Evolutionary conservation across 1,140 invertebrate species (phyloP), one percentile per base, ranked within the genome.

Genomic region (Zaprionus africanus): DNA sequence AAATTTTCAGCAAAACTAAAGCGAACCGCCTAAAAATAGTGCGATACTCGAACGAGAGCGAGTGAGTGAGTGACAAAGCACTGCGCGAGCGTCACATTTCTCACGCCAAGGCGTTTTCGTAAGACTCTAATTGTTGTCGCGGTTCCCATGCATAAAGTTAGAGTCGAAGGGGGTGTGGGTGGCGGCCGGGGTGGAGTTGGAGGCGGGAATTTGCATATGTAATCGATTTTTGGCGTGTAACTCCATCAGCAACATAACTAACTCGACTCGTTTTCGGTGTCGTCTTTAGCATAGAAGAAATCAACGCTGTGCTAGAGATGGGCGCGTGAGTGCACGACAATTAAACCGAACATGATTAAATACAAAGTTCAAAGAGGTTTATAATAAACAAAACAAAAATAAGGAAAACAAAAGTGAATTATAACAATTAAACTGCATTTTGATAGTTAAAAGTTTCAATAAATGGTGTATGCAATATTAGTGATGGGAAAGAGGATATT

Each of bases 191-290:
- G 31, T 11, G 17, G 9, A 5, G 24, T 53, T 15, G n/a, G 1
- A 34, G 31, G 59, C 13, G 28, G 4, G 34, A 54, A 71, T 70
- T 71, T 76, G 73, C 65, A 73, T 77, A 77, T 77, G 74, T 78
- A 85, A 85, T 83, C 81, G 82, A 83, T 67, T 80, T 70, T 78
- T 65, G 56, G 62, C 81, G 61, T 81, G 82, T 24, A 62, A 34
- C 72, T 69, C 31, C 66, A 49, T 22, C 51, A 68, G 9, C 28
- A 46, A 31, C 38, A 46, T 41, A 38, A n/a, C 36, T 22, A 69
- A 75, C 24, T 31, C n/a, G 26, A 53, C 46, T 43, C 54, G 73
- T 53, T 60, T 64, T 19, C 28, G 31, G 41, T 58, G 26, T 71
- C 43, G 67, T 76, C 41, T 62, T 38, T 22, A 12, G 46, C 22